Base-by-base conservation (phyloP, 2,888 invertebrate species). In the Agrotis puta region DNA sequence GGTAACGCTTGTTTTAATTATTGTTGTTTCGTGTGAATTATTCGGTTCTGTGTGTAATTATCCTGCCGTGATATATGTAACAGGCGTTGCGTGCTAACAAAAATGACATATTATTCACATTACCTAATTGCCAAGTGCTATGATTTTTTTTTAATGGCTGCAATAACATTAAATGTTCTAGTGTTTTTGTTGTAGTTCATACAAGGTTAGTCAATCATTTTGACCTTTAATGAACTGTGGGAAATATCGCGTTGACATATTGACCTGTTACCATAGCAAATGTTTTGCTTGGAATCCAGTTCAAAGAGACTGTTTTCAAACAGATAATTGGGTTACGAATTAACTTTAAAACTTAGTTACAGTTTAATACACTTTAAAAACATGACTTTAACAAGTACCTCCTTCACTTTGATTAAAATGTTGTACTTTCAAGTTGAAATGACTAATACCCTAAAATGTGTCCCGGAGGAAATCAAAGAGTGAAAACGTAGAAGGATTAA, bases 211-310 rank as follows among this genome's bases (percentile, higher is more conserved):
- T 64, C 24, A 71, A 61, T 51, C 11, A 58, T 48, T 71, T 43
- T 78, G 71, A 65, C 81, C 78, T 74, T 74, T 62, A 7, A n/a
- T 65, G n/a, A 58, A 58, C 65, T 71, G 66, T 81, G 81, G 61
- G 78, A 81, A 81, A 70, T 70, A 69, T 54, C 33, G 6, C 65
- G 22, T 47, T 61, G 58, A 65, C 58, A 65, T 70, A 65, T 51
- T 70, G 57, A 63, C 58, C 63, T 48, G 33, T 53, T 22, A 63
- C n/a, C 20, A n/a, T 27, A 22, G n/a, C 13, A 0, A 53, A 20
- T 20, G 22, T 43, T 27, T 20, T 65, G 27, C 39, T 66, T 61
- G 13, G 22, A 45, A 66, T 39, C 24, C 24, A 13, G 14, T 66
- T 24, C 22, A 61, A 43, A 11, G 14, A 50, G 7, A n/a, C 11